Base-by-base conservation (phyloP, 2,888 invertebrate genomes). In the Teinopalpus imperialis region DNA sequence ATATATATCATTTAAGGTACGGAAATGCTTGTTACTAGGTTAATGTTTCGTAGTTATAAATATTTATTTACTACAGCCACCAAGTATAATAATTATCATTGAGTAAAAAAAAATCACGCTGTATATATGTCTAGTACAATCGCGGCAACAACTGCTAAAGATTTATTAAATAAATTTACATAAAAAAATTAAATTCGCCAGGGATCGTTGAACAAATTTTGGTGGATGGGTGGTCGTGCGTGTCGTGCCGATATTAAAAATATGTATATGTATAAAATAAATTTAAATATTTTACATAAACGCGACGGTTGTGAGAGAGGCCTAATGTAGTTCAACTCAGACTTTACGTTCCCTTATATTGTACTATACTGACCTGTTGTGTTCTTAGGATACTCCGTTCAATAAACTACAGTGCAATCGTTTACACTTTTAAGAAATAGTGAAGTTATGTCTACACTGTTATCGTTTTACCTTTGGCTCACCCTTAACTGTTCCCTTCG, bases 221-320 rank as follows among this genome's bases (percentile, higher is more conserved):
- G 27, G 35, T 44, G 32, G 29, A 10, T 30, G 35, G 35, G n/a
- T 21, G 14, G 40, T 39, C 16, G 29, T 31, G 39, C 39, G 48
- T 30, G 48, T n/a, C n/a, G n/a, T 49, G 43, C 43, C 39, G 43
- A 31, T 47, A 26, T 34, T 43, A 35, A 24, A 35, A 47, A 50
- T 40, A 47, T 46, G 41, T 35, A 39, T 43, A 27, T 44, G 23
- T 40, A 43, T 34, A 36, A 41, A 37, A 30, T 29, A 43, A 47
- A 41, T 43, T 30, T 36, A 46, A 43, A 36, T 44, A 44, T 47
- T 45, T 48, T 35, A 53, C 8, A 45, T 48, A 48, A 44, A 68
- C 63, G 81, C 77, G 66, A 78, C 72, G 87, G 87, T 87, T 87
- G 87, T 87, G 87, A 87, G 75, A 75, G 81, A 81, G 85, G 87